These are phyloP conservation scores for Galaxias olidus DNA, from an alignment of 2,797 vertebrate species.

Conservation along the genomic window DNA sequence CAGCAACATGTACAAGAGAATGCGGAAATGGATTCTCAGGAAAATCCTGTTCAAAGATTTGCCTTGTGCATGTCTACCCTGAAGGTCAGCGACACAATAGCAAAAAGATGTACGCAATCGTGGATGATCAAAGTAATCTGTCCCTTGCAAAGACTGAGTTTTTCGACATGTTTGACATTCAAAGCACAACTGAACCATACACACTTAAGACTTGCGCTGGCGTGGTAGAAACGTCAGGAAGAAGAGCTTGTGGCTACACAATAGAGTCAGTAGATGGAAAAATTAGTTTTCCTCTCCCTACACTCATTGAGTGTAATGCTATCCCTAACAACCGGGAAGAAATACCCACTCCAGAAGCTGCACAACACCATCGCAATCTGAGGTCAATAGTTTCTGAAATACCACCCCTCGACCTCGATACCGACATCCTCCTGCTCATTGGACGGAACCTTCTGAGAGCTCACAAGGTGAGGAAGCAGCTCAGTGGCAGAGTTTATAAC, in stretches of 20 bases:
- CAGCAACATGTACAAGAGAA: conserved; percentile 7
- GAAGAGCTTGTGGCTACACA: too few species aligned
- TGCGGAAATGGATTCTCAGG: not conserved
- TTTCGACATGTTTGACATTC: conserved; percentile 16
- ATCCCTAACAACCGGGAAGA: conserved; percentile 6
- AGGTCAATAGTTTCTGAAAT: conserved; percentile 7
- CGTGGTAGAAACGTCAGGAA: not conserved
- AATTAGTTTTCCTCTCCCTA: not conserved
- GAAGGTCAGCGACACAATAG: not conserved
- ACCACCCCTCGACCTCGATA: conserved; percentile 2
- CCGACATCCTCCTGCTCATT: conserved; percentile 19
- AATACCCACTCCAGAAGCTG: conserved; percentile 14
- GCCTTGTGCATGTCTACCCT: conserved; percentile 3
- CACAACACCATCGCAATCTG: conserved; percentile 10
- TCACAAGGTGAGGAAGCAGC: conserved; percentile 7
- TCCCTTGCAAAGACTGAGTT: conserved; percentile 6
- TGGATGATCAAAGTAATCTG: conserved; percentile 23
- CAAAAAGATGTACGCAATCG: conserved; percentile 13
- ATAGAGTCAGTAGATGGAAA: too few species aligned
- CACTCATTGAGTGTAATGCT: conserved; percentile 7
- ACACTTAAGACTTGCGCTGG: conserved; percentile 14
- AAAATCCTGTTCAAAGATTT: conserved; percentile 22
- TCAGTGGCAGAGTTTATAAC: not conserved
- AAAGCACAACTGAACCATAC: not conserved
- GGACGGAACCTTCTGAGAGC: conserved; percentile 26